Evolutionary conservation across 2,113 vertebrate species (phyloP).

Genomic region (Balaeniceps rex): DNA sequence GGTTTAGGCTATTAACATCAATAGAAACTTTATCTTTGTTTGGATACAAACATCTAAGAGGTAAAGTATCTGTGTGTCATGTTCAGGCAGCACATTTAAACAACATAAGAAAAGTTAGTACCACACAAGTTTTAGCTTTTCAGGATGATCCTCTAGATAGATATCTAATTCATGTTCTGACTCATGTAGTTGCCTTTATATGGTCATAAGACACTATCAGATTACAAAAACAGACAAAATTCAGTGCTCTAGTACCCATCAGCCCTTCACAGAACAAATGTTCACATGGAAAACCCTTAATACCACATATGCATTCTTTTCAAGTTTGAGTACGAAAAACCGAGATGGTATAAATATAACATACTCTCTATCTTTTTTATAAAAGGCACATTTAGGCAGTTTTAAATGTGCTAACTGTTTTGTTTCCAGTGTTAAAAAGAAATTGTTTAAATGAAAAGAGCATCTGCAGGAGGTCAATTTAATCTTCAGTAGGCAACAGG

Average conservation of each 20-base stretch:
- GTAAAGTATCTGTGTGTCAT: background rate
- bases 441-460: background rate
- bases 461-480: background rate
- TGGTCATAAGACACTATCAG: background rate
- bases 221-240: background rate
- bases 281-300: background rate
- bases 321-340: background rate
- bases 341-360: background rate
- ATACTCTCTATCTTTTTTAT: background rate
- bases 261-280: background rate
- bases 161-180: background rate
- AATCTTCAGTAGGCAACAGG: background rate
- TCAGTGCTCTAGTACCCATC: background rate
- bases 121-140: background rate
- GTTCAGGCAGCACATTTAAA: background rate
- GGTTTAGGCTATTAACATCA: background rate
- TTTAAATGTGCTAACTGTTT: conserved; percentile 6
- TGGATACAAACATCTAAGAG: conserved; percentile 10
- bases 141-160: background rate
- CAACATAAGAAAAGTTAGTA: background rate
- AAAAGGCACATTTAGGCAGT: conserved; percentile 38
- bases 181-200: background rate
- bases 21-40: background rate
- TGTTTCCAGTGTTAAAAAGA: background rate
- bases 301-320: background rate